Evolutionary conservation across 2,888 invertebrate species (phyloP), one percentile per base, ranked within the genome.

Genomic region (Lithophane leautieri): DNA sequence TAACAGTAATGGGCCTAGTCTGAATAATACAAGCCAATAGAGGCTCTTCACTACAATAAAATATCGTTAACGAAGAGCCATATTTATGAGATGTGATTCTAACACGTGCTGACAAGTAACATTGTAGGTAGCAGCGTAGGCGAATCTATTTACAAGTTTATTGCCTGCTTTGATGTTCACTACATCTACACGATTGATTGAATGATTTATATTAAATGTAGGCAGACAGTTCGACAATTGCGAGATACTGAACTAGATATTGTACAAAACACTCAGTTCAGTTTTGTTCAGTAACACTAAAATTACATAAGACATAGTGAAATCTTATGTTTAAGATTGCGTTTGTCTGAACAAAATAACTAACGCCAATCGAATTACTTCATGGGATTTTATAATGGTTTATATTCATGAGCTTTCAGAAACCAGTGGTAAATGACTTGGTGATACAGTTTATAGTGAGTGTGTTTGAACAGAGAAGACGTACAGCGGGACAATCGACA

Each of bases 61-160:
- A 28, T 12, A 65, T 75, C 11, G 60, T 9, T 28, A 54, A 28
- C 4, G 12, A 78, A 61, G 11, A 47, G 14, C 19, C 28, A 34
- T 34, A 61, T 40, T 60, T 25, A 52, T 34, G 14, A 60, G 42
- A 60, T 25, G 63, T 58, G 52, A 63, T 52, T 60, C 4, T 34
- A 52, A 60, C 65, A 34, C 19, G n/a, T 65, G 54, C 40, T 58
- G 63, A 56, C 54, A 69, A 72, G 9, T 44, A 19, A 28, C 19
- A 66, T 54, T 62, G 83, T 83, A 60, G 68, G 47, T 19, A 63
- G 70, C 44, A 42, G 65, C 56, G 84, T 82, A 58, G 84, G 71
- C 22, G 81, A 50, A 54, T 14, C 52, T 52, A 67, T 12, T 70
- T 34, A 34, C 25, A 34, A 54, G 16, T 65, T 68, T 68, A 65